Base-by-base conservation (phyloP, 2,797 vertebrate genomes). In the Loriculus beryllinus region DNA sequence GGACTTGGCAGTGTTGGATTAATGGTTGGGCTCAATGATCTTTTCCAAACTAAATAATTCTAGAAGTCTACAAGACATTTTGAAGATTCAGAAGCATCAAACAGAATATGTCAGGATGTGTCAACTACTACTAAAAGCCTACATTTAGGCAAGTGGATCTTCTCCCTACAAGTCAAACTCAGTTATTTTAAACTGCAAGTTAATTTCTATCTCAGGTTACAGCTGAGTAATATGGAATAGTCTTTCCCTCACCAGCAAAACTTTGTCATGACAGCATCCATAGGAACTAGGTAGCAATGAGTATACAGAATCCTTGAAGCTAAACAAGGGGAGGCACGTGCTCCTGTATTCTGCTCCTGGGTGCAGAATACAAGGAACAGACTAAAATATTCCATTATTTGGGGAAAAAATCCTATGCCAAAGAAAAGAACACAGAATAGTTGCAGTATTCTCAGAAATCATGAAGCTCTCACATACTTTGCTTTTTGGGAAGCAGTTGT, bases 341-440 rank as follows among this genome's bases (percentile, higher is more conserved):
- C 20, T 76, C 17, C 23, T 68, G 14, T 57, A 40, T 8, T 48
- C n/a, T n/a, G n/a, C n/a, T n/a, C 0, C 1, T 5, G 3, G 10
- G 8, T 49, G 40, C 35, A 45, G 26, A 79, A 56, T 35, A 37
- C 6, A 67, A 31, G 16, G 52, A 29, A 31, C 4, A 25, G 23
- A 56, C 23, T 12, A 60, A 80, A 87, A 62, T n/a, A 45, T 29
- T 62, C 25, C 31, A 56, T 67, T 60, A 26, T 83, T 70, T 75
- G 29, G n/a, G 45, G 45, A 69, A 9, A 82, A 82, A 48, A 23
- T 1, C 20, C 20, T 37, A 7, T 33, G 35, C 13, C 39, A 79
- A 75, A 84, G 26, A 22, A 40, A 75, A 76, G 57, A 63, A n/a
- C 25, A 54, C 5, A 22, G 10, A 67, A 56, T 15, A 62, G 21